These are phyloP conservation scores for Sebastiscus tertius DNA, from an alignment of 2,797 vertebrate species.

Conservation along the genomic window DNA sequence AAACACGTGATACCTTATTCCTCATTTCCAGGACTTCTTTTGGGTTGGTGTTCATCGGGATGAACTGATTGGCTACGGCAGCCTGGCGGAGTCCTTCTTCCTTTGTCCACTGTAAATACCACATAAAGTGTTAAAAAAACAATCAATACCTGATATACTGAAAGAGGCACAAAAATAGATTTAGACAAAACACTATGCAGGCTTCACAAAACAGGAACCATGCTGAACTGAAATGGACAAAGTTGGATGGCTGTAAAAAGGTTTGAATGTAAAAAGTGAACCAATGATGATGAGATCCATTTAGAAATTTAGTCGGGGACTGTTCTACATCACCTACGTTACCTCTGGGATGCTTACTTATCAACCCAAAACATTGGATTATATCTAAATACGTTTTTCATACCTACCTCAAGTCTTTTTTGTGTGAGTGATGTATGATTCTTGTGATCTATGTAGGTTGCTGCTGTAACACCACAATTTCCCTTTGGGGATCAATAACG, in stretches of 20 bases:
- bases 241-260: slow-evolving; percentile 57
- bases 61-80: slow-evolving; percentile 97
- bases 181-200: slow-evolving; percentile 68
- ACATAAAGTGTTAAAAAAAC: slow-evolving; percentile 31
- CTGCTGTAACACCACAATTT: too few relatives aligned
- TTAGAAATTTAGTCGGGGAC: background rate
- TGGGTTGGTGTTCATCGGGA: slow-evolving; percentile 98
- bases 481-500: too few relatives aligned
- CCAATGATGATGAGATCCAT: slow-evolving; percentile 80
- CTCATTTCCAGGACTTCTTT: slow-evolving; percentile 99
- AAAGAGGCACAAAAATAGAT: slow-evolving; percentile 55
- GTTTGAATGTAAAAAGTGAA: slow-evolving; percentile 65
- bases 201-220: slow-evolving; percentile 83
- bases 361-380: background rate
- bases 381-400: too few relatives aligned
- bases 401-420: too few relatives aligned
- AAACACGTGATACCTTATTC: slow-evolving; percentile 89
- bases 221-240: slow-evolving; percentile 86
- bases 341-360: background rate
- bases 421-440: too few relatives aligned
- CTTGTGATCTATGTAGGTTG: too few relatives aligned
- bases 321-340: background rate
- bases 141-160: background rate
- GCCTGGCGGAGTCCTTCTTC: slow-evolving; percentile 93
- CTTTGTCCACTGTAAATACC: slow-evolving; percentile 95